Evolutionary conservation across 2,797 vertebrate species (phyloP), one percentile per base, ranked within the genome.

Genomic region (Melanotaenia maccullochi): DNA sequence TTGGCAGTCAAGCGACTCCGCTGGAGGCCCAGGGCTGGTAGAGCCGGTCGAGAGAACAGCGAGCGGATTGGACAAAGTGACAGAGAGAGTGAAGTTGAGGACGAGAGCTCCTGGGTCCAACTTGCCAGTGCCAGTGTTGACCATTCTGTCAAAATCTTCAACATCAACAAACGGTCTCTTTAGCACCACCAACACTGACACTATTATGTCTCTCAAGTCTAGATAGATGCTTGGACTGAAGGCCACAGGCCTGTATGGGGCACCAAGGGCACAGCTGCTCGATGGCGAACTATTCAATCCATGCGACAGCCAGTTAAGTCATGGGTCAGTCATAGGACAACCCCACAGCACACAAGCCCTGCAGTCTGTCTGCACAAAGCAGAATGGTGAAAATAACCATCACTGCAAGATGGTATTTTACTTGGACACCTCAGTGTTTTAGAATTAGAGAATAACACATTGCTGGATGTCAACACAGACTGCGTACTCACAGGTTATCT

Each of bases 131-230:
- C 96, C 83, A 93, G 97, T 54, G 94, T 95, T 2, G 97, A 99
- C 94, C 94, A 96, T 75, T 90, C 91, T 68, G 95, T 99, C 93
- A 99, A 96, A 94, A 97, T 99, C 93, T 95, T 97, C 92, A 96
- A 87, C 87, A 82, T 99, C 92, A 95, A 96, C 91, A 93, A 92
- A 83, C 79, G 60, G 87, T 88, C 92, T 58, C 91, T 97, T 87
- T 96, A 95, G 86, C 88, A 82, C 74, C 77, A 62, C 69, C 75
- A 80, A 84, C 88, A 83, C 82, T 81, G 87, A 90, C 88, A 84
- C 87, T 66, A 86, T 85, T 79, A 72, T 80, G 83, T 83, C 87
- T 61, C 73, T 36, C 40, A 11, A 79, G 67, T 32, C 35, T 68
- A 71, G 62, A 71, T 57, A 78, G 82, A 84, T 76, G 76, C 76